These are phyloP conservation scores for Pungitius pungitius DNA, from an alignment of 2,113 vertebrate species.

Conservation along the genomic window DNA sequence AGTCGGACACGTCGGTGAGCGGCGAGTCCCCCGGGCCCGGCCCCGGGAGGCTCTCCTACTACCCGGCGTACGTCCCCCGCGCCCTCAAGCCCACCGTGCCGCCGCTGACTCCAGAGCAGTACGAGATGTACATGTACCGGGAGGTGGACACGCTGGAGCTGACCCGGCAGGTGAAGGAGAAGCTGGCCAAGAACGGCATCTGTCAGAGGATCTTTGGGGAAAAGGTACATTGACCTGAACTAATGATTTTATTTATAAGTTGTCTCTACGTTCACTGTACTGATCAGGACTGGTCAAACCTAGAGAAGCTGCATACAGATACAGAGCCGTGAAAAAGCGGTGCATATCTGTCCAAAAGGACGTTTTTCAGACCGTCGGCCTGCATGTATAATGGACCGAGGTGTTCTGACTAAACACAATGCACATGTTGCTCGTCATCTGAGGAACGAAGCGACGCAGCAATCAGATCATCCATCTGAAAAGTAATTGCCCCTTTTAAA, in stretches of 20 bases:
- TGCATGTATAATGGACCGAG: not conserved
- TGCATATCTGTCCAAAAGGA: not conserved
- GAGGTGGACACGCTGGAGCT: conserved; percentile 97
- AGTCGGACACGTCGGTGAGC: conserved; percentile 77
- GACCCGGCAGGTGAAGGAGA: conserved; percentile 98
- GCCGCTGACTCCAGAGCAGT: conserved; percentile 95
- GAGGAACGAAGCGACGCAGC: not conserved
- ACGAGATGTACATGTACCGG: conserved; percentile 98
- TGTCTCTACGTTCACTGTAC: not conserved
- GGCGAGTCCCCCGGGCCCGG: conserved; percentile 66
- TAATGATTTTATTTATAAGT: not conserved
- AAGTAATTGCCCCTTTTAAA: conserved; percentile 22
- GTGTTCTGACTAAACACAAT: conserved; percentile 13
- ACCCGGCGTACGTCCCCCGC: conserved; percentile 90
- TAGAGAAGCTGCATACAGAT: not conserved
- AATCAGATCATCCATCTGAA: conserved; percentile 17
- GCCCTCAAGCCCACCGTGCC: conserved; percentile 95
- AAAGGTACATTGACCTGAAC: conserved; percentile 76
- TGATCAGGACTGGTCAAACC: not conserved
- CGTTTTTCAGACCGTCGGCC: conserved; percentile 11
- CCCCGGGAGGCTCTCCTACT: conserved; percentile 85
- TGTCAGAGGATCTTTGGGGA: conserved; percentile 99
- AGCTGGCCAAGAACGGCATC: conserved; percentile 98
- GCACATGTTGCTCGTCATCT: conserved; percentile 1
- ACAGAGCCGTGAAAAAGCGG: not conserved